Base-by-base conservation (phyloP, 2,797 vertebrate genomes). In the Florisuga fusca region DNA sequence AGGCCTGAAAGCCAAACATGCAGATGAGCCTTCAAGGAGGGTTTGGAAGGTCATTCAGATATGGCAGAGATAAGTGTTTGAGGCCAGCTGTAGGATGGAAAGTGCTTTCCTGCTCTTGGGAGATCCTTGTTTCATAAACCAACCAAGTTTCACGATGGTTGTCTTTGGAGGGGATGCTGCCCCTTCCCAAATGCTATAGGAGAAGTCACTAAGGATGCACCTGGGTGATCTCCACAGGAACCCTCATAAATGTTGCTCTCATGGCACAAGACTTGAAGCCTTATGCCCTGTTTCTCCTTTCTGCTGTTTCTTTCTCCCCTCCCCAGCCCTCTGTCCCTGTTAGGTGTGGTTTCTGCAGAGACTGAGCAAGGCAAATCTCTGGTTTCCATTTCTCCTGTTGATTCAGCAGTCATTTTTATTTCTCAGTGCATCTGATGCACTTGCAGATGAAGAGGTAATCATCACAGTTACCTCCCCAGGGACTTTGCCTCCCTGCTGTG, bases 361-460 rank as follows among this genome's bases (percentile, higher is more conserved):
- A 83, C 25, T 14, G 36, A 72, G 29, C 23, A 26, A 58, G 43
- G 36, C 58, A 81, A 68, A 14, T 48, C 62, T 92, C 36, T 77
- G 81, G 58, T 69, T 38, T 80, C 45, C 1, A 2, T 31, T 27
- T 62, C 29, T 89, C 58, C 73, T 91, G 79, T 93, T 95, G 88
- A 79, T 84, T 90, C 85, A 51, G 34, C 41, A 61, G 54, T 77
- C 23, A 9, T 73, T 91, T 92, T 77, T 85, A 33, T 93, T 94
- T 85, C 75, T 87, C 2, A 0, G 15, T 75, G 81, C 68, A 51
- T 71, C 89, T 51, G 26, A 14, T 87, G 66, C 50, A 4, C 58
- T 91, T 83, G 69, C 58, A 84, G 75, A 91, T 71, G 43, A 92
- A 88, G 86, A 53, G 46, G 46, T 58, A 64, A 43, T 95, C 66